These are phyloP conservation scores for Ips nitidus DNA, from an alignment of 1,140 invertebrate species.

Conservation along the genomic window DNA sequence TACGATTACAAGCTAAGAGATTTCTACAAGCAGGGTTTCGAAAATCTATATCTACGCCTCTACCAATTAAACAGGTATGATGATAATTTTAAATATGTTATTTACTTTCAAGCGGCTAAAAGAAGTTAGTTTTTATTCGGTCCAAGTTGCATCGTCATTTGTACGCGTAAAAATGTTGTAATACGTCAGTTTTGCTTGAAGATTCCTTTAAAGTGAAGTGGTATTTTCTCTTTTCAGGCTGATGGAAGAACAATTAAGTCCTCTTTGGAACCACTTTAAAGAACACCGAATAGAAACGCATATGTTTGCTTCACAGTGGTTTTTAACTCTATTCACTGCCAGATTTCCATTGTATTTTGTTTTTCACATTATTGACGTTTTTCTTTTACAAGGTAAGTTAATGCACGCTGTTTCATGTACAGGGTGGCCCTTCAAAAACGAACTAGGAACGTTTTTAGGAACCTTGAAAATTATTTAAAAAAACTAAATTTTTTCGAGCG, in stretches of 20 bases:
- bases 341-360: constrained; percentile 97
- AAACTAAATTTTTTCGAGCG: too few relatives aligned
- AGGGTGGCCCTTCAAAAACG: background rate
- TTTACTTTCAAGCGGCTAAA: constrained; percentile 71
- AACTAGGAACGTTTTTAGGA: too few relatives aligned
- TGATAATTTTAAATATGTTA: background rate
- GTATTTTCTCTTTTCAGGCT: constrained; percentile 56
- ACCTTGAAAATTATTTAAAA: too few relatives aligned
- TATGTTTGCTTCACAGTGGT: constrained; percentile 99
- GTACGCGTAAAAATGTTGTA: too few relatives aligned
- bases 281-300: constrained; percentile 93
- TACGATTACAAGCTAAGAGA: constrained; percentile 93
- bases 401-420: background rate
- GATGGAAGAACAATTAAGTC: constrained; percentile 92
- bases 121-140: constrained; percentile 58
- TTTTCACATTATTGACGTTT: constrained; percentile 96
- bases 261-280: constrained; percentile 87
- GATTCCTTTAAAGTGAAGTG: background rate
- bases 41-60: constrained; percentile 90
- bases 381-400: constrained; percentile 75
- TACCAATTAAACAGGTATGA: constrained; percentile 84
- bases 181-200: too few relatives aligned
- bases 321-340: constrained; percentile 97
- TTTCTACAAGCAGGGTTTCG: constrained; percentile 95
- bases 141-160: too few relatives aligned